phyloP scores from a whole-genome alignment of 2,113 vertebrate species.

The Pteropus alecto region DNA sequence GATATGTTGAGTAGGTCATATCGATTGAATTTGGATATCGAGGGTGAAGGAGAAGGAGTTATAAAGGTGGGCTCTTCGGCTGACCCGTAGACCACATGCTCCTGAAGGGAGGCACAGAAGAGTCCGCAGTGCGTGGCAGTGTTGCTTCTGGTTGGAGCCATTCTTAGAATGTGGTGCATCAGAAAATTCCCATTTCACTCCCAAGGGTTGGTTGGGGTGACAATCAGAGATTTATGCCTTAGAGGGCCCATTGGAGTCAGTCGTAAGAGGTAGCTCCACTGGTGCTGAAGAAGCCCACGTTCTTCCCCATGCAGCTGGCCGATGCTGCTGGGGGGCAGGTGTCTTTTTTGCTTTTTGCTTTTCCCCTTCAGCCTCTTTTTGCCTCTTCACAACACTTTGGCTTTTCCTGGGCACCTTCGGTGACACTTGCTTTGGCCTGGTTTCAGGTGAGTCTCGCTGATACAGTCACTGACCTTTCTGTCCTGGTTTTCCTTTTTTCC shows the following conservation, averaged over 20 bases:
- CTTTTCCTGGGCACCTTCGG: neutral
- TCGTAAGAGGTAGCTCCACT: neutral
- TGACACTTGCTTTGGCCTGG: neutral
- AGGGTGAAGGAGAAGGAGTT: neutral
- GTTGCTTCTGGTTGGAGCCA: neutral
- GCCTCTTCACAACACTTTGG: neutral
- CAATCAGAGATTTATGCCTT: neutral
- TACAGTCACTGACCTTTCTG: neutral
- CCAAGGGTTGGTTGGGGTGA: neutral
- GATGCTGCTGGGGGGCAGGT: neutral
- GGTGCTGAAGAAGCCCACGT: neutral
- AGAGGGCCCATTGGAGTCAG: neutral
- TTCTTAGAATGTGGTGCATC: neutral
- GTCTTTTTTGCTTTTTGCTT: neutral
- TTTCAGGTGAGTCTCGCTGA: neutral
- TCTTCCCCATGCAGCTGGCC: neutral
- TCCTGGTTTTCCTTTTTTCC: neutral
- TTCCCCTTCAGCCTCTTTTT: neutral
- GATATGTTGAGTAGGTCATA: neutral
- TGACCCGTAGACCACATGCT: neutral
- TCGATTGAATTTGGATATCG: neutral
- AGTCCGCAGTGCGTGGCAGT: neutral
- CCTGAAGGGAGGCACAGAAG: neutral
- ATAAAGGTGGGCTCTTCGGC: neutral
- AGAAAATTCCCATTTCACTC: neutral